These are phyloP conservation scores for Anoplolepis gracilipes DNA, from an alignment of 1,140 invertebrate genomes.

Conservation along the genomic window DNA sequence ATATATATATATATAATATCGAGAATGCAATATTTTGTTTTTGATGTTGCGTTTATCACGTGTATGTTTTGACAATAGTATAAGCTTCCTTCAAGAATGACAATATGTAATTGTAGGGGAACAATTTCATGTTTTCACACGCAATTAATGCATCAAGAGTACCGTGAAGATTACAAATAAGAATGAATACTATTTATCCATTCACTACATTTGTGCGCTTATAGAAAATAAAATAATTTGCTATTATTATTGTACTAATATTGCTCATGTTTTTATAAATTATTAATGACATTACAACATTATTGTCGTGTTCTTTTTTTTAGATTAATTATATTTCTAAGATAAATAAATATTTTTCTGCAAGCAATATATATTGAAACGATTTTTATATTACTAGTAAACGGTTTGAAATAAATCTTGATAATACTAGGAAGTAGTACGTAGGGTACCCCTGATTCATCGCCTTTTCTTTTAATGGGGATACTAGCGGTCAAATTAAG, in stretches of 20 bases:
- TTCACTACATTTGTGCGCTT: background rate
- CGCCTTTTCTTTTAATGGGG: conserved; percentile 46
- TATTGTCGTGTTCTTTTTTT: background rate
- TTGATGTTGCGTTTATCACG: background rate
- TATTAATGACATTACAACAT: background rate
- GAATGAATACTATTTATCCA: background rate
- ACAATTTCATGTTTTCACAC: background rate
- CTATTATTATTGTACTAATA: background rate
- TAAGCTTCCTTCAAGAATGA: background rate
- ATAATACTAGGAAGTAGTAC: conserved; percentile 23
- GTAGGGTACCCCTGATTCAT: conserved; percentile 39
- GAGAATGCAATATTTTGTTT: background rate
- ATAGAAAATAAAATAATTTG: background rate
- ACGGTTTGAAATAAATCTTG: conserved; percentile 50
- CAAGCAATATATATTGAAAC: background rate
- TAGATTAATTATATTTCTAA: background rate
- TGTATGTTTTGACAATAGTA: background rate
- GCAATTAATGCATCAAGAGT: background rate
- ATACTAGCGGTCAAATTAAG: conserved; percentile 40
- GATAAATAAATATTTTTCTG: background rate
- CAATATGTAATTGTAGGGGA: background rate
- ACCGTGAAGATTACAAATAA: background rate
- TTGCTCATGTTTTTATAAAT: background rate
- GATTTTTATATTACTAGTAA: conserved; percentile 2
- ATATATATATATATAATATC: too few relatives aligned